Evolutionary conservation across 2,888 invertebrate species (phyloP).

Genomic region (Andrena hattorfiana): DNA sequence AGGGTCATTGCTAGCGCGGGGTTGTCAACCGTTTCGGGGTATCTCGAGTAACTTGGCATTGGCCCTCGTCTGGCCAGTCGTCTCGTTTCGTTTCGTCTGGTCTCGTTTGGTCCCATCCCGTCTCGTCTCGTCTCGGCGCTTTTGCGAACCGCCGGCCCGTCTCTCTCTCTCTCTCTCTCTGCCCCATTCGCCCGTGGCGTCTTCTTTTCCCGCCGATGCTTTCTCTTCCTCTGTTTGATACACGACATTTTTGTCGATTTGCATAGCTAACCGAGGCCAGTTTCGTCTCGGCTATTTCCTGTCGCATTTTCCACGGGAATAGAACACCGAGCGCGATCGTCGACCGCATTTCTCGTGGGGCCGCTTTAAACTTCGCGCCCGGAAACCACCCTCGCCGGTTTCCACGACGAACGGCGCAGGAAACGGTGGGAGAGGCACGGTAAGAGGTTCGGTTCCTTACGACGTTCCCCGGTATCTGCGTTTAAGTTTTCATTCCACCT

Average conservation of each 20-base stretch:
- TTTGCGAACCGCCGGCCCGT: conserved; percentile 6
- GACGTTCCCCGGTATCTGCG: neutral
- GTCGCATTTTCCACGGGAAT: conserved; percentile 81
- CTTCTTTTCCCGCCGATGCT: neutral
- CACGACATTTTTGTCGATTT: conserved; percentile 67
- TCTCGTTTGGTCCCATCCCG: neutral
- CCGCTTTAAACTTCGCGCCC: conserved; percentile 60
- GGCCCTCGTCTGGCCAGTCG: conserved; percentile 66
- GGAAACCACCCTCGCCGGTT: conserved; percentile 56
- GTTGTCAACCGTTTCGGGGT: conserved; percentile 72
- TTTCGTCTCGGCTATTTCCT: conserved; percentile 82
- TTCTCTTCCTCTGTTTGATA: conserved; percentile 38
- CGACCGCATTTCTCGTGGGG: conserved; percentile 77
- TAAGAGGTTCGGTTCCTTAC: conserved; percentile 16
- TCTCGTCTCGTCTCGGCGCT: conserved; percentile 45
- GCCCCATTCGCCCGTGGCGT: neutral
- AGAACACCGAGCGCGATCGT: conserved; percentile 76
- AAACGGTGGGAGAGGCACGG: neutral
- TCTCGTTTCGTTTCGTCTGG: conserved; percentile 57
- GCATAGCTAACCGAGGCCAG: conserved; percentile 73
- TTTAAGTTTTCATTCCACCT: neutral
- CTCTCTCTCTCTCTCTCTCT: conserved; percentile 3
- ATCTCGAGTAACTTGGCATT: conserved; percentile 73
- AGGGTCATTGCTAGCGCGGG: conserved; percentile 30
- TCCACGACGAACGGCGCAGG: neutral